phyloP scores from a whole-genome alignment of 2,888 invertebrate genomes.

The Cynaeus angustus region DNA sequence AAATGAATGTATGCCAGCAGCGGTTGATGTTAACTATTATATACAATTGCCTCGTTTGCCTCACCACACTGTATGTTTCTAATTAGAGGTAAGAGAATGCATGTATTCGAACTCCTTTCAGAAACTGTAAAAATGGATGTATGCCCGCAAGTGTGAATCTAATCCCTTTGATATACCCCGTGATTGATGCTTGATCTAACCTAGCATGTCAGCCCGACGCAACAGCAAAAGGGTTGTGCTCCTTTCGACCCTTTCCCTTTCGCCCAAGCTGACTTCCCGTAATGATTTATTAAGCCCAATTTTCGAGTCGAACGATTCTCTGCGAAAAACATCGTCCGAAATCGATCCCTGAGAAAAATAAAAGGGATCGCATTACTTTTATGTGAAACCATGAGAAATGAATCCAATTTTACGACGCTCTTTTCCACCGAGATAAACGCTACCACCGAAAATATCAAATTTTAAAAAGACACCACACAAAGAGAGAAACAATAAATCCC shows the following conservation, averaged over 20 bases:
- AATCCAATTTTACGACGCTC: conserved; percentile 46
- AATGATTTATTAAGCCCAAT: conserved; percentile 32
- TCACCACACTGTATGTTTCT: too few relatives aligned
- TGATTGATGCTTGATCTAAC: too few relatives aligned
- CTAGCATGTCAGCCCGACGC: neutral
- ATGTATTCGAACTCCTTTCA: too few relatives aligned
- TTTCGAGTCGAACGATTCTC: conserved; percentile 15
- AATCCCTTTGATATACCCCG: too few relatives aligned
- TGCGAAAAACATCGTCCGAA: conserved; percentile 18
- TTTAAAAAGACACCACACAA: conserved; percentile 21
- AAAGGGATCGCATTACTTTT: conserved; percentile 45
- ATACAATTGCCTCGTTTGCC: too few relatives aligned
- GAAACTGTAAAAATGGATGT: too few relatives aligned
- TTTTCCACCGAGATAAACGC: conserved; percentile 28
- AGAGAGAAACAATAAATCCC: conserved; percentile 10
- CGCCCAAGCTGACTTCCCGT: conserved; percentile 10
- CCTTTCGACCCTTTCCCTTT: conserved; percentile 5
- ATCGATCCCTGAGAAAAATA: conserved; percentile 24
- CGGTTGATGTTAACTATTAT: too few relatives aligned
- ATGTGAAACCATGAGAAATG: conserved; percentile 47
- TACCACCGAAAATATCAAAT: conserved; percentile 27
- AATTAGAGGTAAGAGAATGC: too few relatives aligned
- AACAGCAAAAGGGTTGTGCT: conserved; percentile 4
- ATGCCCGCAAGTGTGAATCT: too few relatives aligned
- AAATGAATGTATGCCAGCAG: too few relatives aligned